Percentiles rank a stretch among this genome's conserved stretches.
phyloP scores from a whole-genome alignment of 2,888 invertebrate genomes.

The Dromius quadrimaculatus region DNA sequence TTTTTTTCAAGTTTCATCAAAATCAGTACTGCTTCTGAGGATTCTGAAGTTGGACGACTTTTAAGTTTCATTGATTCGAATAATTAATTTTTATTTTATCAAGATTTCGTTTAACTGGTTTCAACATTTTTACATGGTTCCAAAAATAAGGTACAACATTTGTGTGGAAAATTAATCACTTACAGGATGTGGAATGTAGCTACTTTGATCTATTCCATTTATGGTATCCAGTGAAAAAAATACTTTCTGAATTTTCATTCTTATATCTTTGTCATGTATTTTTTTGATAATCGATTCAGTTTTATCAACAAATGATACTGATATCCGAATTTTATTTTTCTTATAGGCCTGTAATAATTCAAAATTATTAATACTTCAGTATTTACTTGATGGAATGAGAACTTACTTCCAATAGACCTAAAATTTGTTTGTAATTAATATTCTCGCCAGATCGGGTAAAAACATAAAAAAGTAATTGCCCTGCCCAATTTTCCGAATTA shows the following conservation, averaged over 20 bases:
- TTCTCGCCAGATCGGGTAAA: conserved; percentile 66
- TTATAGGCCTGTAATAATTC: conserved; percentile 56
- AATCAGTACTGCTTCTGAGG: no score
- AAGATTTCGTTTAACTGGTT: no score
- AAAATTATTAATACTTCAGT: conserved; percentile 19
- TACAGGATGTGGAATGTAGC: conserved; percentile 69
- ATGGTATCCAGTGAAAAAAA: conserved; percentile 22
- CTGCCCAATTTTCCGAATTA: conserved; percentile 70
- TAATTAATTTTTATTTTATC: no score
- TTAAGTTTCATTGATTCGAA: no score
- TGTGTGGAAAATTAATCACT: no score
- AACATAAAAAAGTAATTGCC: conserved; percentile 70
- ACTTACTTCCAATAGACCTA: conserved; percentile 67
- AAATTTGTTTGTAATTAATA: conserved; percentile 65
- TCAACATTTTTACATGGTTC: no score
- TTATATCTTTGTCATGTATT: conserved; percentile 31
- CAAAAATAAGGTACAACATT: no score
- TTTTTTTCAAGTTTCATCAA: no score
- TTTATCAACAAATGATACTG: conserved; percentile 54
- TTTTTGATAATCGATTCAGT: conserved; percentile 50
- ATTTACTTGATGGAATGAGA: no score
- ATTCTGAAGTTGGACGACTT: no score
- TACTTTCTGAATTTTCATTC: conserved; percentile 22
- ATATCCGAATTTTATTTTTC: conserved; percentile 57
- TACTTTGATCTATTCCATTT: conserved; percentile 35